These are phyloP conservation scores for Eudorcas thomsonii DNA, from an alignment of 2,113 vertebrate genomes.

Conservation along the genomic window DNA sequence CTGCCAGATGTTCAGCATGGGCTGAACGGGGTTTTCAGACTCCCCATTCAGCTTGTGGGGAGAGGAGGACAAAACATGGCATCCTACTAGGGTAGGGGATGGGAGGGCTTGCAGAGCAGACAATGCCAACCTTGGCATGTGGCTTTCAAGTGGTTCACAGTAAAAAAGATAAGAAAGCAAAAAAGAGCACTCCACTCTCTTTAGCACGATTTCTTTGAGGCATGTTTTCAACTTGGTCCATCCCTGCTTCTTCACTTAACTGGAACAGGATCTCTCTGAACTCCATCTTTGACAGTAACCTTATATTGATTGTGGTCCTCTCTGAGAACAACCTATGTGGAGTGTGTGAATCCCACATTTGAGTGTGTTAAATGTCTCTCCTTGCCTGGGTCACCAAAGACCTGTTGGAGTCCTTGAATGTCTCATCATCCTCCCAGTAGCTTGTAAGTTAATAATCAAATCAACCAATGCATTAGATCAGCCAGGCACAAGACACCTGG, in stretches of 20 bases:
- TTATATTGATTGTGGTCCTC: neutral
- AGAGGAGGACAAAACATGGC: neutral
- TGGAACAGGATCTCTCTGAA: neutral
- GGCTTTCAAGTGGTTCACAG: neutral
- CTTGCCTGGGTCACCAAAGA: neutral
- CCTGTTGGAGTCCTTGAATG: neutral
- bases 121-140: neutral
- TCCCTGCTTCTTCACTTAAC: neutral
- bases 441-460: neutral
- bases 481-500: neutral
- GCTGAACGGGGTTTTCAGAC: neutral
- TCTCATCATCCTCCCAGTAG: neutral
- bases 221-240: neutral
- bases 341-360: neutral
- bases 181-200: neutral
- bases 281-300: neutral
- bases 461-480: neutral
- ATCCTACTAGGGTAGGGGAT: neutral
- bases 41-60: neutral
- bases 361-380: neutral
- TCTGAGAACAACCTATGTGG: neutral
- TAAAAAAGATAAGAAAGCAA: neutral
- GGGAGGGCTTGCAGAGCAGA: neutral
- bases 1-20: slow-evolving; percentile 51
- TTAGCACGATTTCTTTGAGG: neutral